Evolutionary conservation across 2,888 invertebrate genomes (phyloP).

Genomic region (Xestobium rufovillosum): DNA sequence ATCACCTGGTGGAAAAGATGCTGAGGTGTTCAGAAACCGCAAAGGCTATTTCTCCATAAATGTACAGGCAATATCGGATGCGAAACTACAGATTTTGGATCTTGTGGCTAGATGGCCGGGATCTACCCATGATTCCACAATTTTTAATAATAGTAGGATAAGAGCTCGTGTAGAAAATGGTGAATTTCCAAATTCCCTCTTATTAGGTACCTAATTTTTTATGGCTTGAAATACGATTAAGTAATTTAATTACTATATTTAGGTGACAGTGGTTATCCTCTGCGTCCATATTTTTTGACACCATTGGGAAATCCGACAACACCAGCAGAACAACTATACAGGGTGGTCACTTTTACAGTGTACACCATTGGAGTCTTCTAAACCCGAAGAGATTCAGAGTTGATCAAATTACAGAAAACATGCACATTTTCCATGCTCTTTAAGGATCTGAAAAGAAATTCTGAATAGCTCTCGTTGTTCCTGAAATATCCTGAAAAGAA

Average conservation of each 20-base stretch:
- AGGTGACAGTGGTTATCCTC: constrained; percentile 29
- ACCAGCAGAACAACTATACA: constrained; percentile 19
- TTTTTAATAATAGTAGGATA: too few relatives aligned
- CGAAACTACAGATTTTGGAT: constrained; percentile 23
- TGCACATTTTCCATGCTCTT: too few relatives aligned
- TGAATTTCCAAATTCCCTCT: constrained; percentile 17
- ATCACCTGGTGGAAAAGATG: constrained; percentile 26
- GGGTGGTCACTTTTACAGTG: too few relatives aligned
- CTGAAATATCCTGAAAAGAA: too few relatives aligned
- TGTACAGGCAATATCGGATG: constrained; percentile 26
- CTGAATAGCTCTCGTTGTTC: too few relatives aligned
- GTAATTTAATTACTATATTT: too few relatives aligned
- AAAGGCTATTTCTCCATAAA: constrained; percentile 28
- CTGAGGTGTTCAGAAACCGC: constrained; percentile 27
- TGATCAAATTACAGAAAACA: too few relatives aligned
- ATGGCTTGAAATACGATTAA: too few relatives aligned
- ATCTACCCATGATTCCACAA: constrained; percentile 23
- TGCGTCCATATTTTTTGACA: constrained; percentile 24
- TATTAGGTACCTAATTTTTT: too few relatives aligned
- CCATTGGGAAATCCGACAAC: constrained; percentile 21
- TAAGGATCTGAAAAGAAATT: too few relatives aligned
- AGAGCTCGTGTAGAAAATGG: constrained; percentile 13
- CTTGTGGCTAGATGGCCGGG: constrained; percentile 30
- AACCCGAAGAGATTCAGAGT: too few relatives aligned
- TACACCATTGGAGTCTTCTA: too few relatives aligned